Evolutionary conservation across 2,888 invertebrate species (phyloP).

Genomic region (Idaea aversata): DNA sequence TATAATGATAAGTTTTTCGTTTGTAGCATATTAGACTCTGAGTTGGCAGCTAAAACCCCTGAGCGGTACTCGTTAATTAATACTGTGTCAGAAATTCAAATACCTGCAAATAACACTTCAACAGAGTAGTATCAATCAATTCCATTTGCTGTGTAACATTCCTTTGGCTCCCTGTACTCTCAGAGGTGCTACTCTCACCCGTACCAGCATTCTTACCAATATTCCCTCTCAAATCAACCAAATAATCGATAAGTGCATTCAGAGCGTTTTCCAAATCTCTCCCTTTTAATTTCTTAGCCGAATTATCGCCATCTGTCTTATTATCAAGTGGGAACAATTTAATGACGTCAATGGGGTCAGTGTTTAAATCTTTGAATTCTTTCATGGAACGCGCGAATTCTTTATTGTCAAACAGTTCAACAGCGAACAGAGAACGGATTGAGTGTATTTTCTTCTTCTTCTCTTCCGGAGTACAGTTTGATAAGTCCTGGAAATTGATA

Average conservation of each 20-base stretch:
- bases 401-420: conserved; percentile 94
- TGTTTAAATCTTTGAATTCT: conserved; percentile 92
- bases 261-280: conserved; percentile 93
- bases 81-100: conserved; percentile 7
- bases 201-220: conserved; percentile 54
- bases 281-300: conserved; percentile 83
- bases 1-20: too few species aligned
- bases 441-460: conserved; percentile 90
- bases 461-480: conserved; percentile 89
- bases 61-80: too few species aligned
- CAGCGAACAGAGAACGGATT: conserved; percentile 94
- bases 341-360: conserved; percentile 97
- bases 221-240: conserved; percentile 86
- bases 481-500: conserved; percentile 83
- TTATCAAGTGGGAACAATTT: conserved; percentile 95
- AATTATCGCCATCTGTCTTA: conserved; percentile 58
- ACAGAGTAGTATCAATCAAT: conserved; percentile 97
- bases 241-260: conserved; percentile 92
- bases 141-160: conserved; percentile 81
- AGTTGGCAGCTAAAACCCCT: too few species aligned
- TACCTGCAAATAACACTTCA: conserved; percentile 98
- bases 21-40: neutral
- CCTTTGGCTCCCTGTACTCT: conserved; percentile 43
- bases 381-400: conserved; percentile 95
- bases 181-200: conserved; percentile 29